Percentiles rank a stretch among this genome's conserved stretches.
phyloP scores from a whole-genome alignment of 2,888 invertebrate species.

The Polyploca ridens region DNA sequence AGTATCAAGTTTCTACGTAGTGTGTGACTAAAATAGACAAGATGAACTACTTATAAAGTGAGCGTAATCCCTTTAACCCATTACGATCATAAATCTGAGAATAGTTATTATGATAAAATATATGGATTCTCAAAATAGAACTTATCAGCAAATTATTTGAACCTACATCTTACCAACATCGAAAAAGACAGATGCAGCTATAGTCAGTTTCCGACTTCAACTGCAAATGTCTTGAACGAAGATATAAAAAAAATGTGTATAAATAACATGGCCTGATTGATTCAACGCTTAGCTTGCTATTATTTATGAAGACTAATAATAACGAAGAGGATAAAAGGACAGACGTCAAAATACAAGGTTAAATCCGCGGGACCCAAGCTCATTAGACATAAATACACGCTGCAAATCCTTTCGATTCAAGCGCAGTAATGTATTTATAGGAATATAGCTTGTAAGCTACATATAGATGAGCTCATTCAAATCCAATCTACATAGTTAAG shows the following conservation, averaged over 20 bases:
- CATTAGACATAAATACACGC: background rate
- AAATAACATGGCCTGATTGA: no score
- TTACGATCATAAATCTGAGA: no score
- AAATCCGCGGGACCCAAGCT: background rate
- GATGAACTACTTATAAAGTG: background rate
- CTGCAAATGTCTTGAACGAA: no score
- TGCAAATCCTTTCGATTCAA: background rate
- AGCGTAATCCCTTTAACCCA: background rate
- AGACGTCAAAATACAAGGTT: background rate
- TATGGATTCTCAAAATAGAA: no score
- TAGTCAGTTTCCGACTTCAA: no score
- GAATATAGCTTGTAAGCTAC: background rate
- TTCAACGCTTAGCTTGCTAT: no score
- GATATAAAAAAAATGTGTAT: no score
- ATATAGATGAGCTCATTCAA: constrained; percentile 3
- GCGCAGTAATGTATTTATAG: background rate
- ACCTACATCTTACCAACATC: no score
- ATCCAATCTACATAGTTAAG: constrained; percentile 4
- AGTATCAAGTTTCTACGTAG: background rate
- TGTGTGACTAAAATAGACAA: background rate
- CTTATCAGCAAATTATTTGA: no score
- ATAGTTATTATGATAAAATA: no score
- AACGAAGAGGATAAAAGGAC: background rate
- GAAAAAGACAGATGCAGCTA: no score
- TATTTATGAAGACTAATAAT: no score